Evolutionary conservation across 2,113 vertebrate species (phyloP).

Genomic region (Austrofundulus limnaeus): DNA sequence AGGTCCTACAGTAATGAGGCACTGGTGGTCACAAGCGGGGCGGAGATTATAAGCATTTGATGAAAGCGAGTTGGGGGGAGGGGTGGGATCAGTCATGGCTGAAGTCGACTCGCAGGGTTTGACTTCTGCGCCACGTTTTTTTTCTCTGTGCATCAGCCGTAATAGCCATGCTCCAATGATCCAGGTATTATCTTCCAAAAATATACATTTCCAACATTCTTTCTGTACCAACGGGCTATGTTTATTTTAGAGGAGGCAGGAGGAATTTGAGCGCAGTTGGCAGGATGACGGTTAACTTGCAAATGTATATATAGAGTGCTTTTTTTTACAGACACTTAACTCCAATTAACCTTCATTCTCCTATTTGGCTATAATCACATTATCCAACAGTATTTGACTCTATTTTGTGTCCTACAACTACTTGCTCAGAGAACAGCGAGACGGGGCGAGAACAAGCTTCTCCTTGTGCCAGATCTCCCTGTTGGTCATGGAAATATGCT

Average conservation of each 20-base stretch:
- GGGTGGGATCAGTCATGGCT: constrained; percentile 16
- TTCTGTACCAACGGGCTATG: constrained; percentile 38
- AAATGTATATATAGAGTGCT: constrained; percentile 37
- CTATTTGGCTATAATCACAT: constrained; percentile 73
- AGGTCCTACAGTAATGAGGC: constrained; percentile 4
- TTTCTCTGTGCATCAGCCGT: constrained; percentile 11
- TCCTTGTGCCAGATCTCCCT: constrained; percentile 64
- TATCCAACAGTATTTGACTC: constrained; percentile 66
- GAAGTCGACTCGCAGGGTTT: not conserved
- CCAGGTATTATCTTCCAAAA: constrained; percentile 58
- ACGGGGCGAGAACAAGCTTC: constrained; percentile 58
- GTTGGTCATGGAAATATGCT: constrained; percentile 34
- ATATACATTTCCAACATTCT: constrained; percentile 57
- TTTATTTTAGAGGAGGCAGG: constrained; percentile 60
- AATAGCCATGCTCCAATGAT: constrained; percentile 39
- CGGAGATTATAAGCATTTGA: constrained; percentile 51
- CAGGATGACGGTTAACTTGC: constrained; percentile 14
- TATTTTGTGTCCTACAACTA: constrained; percentile 53
- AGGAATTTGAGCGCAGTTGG: constrained; percentile 38
- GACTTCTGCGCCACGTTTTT: constrained; percentile 40
- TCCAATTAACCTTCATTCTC: constrained; percentile 74
- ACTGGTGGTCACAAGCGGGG: constrained; percentile 10
- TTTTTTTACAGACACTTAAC: constrained; percentile 69
- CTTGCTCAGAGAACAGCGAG: constrained; percentile 33
- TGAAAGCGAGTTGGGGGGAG: constrained; percentile 38